Evolutionary conservation across 2,797 vertebrate species (phyloP).

Genomic region (Gymnothorax javanicus): DNA sequence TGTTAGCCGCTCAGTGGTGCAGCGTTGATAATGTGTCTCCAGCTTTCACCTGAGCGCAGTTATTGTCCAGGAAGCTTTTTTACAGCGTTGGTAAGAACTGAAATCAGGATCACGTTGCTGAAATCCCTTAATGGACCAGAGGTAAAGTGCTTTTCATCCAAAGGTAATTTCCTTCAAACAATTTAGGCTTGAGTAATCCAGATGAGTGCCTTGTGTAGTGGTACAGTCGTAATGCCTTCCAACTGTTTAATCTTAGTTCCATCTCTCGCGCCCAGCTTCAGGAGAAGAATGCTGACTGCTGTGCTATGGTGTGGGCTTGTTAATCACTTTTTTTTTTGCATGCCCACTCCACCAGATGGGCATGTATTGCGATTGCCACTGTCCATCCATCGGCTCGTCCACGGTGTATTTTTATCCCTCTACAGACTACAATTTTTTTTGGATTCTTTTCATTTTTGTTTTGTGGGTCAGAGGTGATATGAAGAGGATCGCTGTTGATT

Average conservation of each 20-base stretch:
- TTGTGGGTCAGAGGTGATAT: no score
- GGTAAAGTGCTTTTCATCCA: not conserved
- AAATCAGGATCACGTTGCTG: not conserved
- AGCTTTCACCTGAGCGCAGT: not conserved
- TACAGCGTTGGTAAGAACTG: not conserved
- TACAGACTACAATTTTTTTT: no score
- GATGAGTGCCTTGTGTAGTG: not conserved
- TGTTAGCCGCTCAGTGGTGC: not conserved
- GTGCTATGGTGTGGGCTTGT: not conserved
- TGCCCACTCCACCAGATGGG: no score
- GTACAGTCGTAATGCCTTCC: not conserved
- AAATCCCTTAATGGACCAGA: not conserved
- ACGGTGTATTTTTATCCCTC: no score
- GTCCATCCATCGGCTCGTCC: no score
- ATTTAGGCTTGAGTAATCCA: conserved; percentile 10
- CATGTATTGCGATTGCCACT: no score
- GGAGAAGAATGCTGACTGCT: not conserved
- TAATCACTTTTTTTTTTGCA: not conserved
- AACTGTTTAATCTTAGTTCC: not conserved
- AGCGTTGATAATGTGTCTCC: not conserved
- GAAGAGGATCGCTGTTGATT: no score
- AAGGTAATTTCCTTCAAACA: not conserved
- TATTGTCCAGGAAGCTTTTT: not conserved
- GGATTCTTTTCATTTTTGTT: no score
- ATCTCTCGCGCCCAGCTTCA: not conserved